Evolutionary conservation across 2,797 vertebrate genomes (phyloP), one percentile per base, ranked within the genome.

Genomic region (Onychomys torridus): DNA sequence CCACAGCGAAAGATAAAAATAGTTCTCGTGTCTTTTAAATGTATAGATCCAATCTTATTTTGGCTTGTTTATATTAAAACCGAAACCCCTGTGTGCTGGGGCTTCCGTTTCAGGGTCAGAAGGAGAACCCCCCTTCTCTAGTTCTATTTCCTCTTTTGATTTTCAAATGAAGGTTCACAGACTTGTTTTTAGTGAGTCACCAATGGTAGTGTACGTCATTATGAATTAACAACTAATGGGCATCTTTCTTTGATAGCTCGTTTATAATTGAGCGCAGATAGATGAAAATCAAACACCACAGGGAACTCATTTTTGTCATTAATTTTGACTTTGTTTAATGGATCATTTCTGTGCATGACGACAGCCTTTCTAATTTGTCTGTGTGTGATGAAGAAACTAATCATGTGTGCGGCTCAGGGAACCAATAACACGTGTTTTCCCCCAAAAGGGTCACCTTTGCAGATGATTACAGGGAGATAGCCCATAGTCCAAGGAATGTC

Each of bases 201-300:
- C 77, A 96, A 0, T 96, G 92, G 78, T 77, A 65, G 25, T 89
- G 77, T 65, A 98, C 97, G 94, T 95, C 71, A 43, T 97, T 96
- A 75, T 85, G 73, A 96, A 86, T 97, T 97, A 97, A 93, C 52
- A 93, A 59, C 83, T 97, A 97, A 97, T 96, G 89, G 69, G 63
- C 93, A 89, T 79, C 84, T 96, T 96, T 97, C 82, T 98, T 97
- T 97, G 96, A 96, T 97, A 97, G 96, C 96, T 98, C 21, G 67
- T 97, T 98, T 97, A 97, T 98, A 97, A 98, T 98, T 96, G 89
- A 91, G 75, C 97, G 92, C 89, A 97, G 97, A 96, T 96, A 96
- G 95, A 96, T 97, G 98, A 98, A 98, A 98, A 98, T 97, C 97
- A 98, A 90, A 90, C 83, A 93, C 91, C 91, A 97, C 96, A 98